Percentiles rank a stretch among this genome's conserved stretches.
Conservation (phyloP, 1,140 invertebrate genomes). For the Cydia pomonella region DNA sequence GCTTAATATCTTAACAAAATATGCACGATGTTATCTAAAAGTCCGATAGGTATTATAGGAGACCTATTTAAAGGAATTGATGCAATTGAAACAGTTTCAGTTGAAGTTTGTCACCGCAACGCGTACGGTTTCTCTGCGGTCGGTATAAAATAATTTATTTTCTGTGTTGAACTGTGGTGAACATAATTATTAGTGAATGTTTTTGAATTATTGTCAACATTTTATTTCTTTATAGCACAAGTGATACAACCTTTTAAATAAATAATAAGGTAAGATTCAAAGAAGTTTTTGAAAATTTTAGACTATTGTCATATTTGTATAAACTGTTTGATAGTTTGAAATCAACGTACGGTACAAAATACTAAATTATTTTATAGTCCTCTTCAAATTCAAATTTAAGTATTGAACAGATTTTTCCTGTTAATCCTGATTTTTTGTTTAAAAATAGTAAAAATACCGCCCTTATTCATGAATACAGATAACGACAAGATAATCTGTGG, state of each 20-base stretch:
- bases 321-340: too few species aligned
- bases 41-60: background rate
- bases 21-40: constrained; percentile 22
- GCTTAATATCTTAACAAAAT: constrained; percentile 5
- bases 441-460: background rate
- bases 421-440: too few species aligned
- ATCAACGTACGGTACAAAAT: too few species aligned
- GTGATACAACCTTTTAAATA: background rate
- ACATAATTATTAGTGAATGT: background rate
- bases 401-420: too few species aligned
- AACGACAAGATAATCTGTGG: background rate
- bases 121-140: background rate
- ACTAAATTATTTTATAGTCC: too few species aligned
- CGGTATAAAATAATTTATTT: background rate
- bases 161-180: background rate
- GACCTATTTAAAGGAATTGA: constrained; percentile 19
- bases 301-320: too few species aligned
- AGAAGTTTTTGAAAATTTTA: too few species aligned
- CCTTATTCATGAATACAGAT: background rate
- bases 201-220: background rate
- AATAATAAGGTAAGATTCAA: background rate
- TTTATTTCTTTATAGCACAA: background rate
- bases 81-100: constrained; percentile 15
- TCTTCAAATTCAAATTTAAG: too few species aligned
- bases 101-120: background rate